phyloP scores from a whole-genome alignment of 2,113 vertebrate genomes.

The Acanthochromis polyacanthus region DNA sequence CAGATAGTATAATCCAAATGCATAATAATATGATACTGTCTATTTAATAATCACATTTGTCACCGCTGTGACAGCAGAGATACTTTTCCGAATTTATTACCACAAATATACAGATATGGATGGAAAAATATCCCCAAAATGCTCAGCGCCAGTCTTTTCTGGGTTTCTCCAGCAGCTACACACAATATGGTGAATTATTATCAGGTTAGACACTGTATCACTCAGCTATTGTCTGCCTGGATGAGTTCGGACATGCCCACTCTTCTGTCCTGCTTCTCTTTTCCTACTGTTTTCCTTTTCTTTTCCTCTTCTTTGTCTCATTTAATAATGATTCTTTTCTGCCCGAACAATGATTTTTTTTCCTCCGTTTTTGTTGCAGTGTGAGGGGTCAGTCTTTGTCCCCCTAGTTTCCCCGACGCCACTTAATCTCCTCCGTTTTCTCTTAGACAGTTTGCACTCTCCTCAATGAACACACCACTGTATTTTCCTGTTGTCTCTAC shows the following conservation, averaged over 20 bases:
- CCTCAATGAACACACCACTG: not conserved
- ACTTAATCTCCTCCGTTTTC: slow-evolving; percentile 30
- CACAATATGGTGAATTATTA: slow-evolving; percentile 44
- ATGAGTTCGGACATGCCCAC: slow-evolving; percentile 60
- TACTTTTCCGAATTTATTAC: no score
- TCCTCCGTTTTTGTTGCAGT: slow-evolving; percentile 3
- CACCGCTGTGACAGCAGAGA: no score
- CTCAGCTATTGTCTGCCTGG: slow-evolving; percentile 57
- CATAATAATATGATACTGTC: no score
- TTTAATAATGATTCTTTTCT: slow-evolving; percentile 60
- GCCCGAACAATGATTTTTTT: slow-evolving; percentile 50
- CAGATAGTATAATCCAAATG: no score
- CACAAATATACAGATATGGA: not conserved
- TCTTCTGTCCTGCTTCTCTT: slow-evolving; percentile 46
- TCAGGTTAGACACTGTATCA: slow-evolving; percentile 52
- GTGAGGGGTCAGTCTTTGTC: slow-evolving; percentile 67
- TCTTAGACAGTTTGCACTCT: not conserved
- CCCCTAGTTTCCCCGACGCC: slow-evolving; percentile 2
- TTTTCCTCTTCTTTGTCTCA: slow-evolving; percentile 68
- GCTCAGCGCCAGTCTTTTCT: slow-evolving; percentile 7
- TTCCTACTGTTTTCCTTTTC: slow-evolving; percentile 61
- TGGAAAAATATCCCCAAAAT: not conserved
- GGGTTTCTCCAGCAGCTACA: slow-evolving; percentile 7
- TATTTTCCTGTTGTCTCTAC: not conserved
- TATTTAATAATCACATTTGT: no score